Base-by-base conservation (phyloP, 1,140 invertebrate genomes). In the Patella vulgata region DNA sequence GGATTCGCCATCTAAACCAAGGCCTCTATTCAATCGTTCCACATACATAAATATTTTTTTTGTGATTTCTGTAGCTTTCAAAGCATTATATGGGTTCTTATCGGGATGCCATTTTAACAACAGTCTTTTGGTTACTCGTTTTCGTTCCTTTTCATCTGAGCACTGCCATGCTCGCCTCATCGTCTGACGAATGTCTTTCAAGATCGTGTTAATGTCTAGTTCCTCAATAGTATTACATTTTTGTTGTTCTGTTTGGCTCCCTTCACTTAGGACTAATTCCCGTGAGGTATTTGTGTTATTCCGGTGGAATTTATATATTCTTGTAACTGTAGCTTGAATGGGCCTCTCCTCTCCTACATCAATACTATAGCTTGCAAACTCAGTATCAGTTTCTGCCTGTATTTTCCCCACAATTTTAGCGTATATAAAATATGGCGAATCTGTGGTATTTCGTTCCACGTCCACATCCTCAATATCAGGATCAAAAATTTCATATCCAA, bases 51-150 rank as follows among this genome's bases (percentile, higher is more conserved):
- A 48, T 19, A 78, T 76, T 46, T 59, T 65, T 28, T 81, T 67
- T 25, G 70, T 78, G 5, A 81, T 63, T 36, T 70, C 59, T 2
- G 64, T 76, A 27, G 73, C 68, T 30, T 75, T 59, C 4, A 66
- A 46, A 68, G 76, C 68, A 46, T 76, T 68, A 1, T 66, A 75
- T 23, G 46, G 51, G 61, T 83, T 82, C 68, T 78, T 80, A 56
- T 83, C 81, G 50, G 81, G 81, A 68, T 83, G 80, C 78, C 78
- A 82, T 55, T 78, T 72, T 19, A 77, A 61, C 17, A 80, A 48
- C 1, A 82, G 36, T 43, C 79, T 55, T 59, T 80, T 79, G 14
- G 77, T 65, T n/a, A 79, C 69, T 31, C 69, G 67, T 40, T 71
- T 77, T 42, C 77, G 59, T 39, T 79, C 71, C 17, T 44, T 39